Conservation (phyloP, 2,113 vertebrate genomes). For the Dromas ardeola region DNA sequence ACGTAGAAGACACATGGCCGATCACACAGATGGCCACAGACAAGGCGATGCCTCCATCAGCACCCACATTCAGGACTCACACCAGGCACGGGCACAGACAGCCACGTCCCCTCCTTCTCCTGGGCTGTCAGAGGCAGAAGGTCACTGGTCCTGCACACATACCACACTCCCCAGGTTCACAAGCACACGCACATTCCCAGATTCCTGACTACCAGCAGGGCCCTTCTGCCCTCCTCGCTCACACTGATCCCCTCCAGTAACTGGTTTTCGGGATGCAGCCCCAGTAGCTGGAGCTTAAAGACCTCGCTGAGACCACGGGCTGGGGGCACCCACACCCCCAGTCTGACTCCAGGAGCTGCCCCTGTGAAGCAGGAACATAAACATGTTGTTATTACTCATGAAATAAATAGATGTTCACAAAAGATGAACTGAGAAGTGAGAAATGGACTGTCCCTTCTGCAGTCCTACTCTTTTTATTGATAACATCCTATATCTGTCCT, state of each 20-base stretch:
- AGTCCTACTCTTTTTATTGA: background rate
- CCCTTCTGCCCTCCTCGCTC: background rate
- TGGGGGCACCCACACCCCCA: too few species aligned
- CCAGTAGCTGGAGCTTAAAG: background rate
- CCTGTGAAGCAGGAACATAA: background rate
- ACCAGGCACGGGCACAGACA: background rate
- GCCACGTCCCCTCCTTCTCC: background rate
- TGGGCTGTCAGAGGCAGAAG: background rate
- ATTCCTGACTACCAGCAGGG: rapidly evolving
- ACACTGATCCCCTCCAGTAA: rapidly evolving
- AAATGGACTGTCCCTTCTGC: background rate
- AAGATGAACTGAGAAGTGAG: background rate
- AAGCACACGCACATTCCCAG: rapidly evolving
- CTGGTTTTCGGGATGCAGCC: rapidly evolving
- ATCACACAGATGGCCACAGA: background rate
- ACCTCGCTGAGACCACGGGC: background rate
- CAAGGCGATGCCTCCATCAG: background rate
- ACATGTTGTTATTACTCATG: rapidly evolving
- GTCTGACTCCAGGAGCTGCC: background rate
- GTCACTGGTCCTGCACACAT: background rate
- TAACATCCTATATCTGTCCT: background rate
- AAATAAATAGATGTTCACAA: background rate
- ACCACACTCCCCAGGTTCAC: background rate
- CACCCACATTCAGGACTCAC: too few species aligned
- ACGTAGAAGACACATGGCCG: rapidly evolving